Percentiles rank a stretch among this genome's conserved stretches.
Conservation (phyloP, 2,888 invertebrate genomes). For the Phaedon cochleariae region DNA sequence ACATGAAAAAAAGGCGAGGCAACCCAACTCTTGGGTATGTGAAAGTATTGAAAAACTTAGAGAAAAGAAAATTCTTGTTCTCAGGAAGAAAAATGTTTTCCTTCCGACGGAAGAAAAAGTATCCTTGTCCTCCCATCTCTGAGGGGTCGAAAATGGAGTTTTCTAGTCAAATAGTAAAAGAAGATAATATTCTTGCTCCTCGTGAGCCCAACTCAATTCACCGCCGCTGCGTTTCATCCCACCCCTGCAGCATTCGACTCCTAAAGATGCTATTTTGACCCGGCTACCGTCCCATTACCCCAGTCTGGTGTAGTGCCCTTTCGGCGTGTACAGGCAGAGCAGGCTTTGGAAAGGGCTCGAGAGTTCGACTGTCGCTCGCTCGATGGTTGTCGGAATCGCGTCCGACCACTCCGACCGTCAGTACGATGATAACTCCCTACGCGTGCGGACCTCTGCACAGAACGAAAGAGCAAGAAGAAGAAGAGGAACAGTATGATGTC, state of each 20-base stretch:
- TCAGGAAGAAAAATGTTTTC: no score
- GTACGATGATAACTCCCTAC: conserved; percentile 51
- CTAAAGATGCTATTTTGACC: conserved; percentile 51
- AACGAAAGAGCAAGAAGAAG: conserved; percentile 39
- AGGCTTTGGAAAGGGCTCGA: conserved; percentile 29
- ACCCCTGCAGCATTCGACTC: conserved; percentile 36
- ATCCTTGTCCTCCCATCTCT: no score
- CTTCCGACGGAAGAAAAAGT: no score
- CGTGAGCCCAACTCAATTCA: not conserved
- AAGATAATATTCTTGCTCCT: not conserved
- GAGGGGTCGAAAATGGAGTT: no score
- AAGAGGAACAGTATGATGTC: conserved; percentile 24
- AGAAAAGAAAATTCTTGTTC: no score
- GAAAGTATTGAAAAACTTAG: no score
- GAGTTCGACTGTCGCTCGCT: conserved; percentile 27
- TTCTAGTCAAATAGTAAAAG: no score
- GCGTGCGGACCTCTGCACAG: conserved; percentile 50
- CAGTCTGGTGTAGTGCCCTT: conserved; percentile 41
- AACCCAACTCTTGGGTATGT: no score
- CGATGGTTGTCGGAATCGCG: conserved; percentile 19
- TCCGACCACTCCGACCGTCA: conserved; percentile 29
- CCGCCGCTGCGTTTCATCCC: conserved; percentile 26
- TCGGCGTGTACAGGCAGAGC: conserved; percentile 12
- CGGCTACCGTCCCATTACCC: conserved; percentile 45
- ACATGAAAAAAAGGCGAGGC: no score